These are phyloP conservation scores for Xestia xanthographa DNA, from an alignment of 2,888 invertebrate species.

Conservation along the genomic window DNA sequence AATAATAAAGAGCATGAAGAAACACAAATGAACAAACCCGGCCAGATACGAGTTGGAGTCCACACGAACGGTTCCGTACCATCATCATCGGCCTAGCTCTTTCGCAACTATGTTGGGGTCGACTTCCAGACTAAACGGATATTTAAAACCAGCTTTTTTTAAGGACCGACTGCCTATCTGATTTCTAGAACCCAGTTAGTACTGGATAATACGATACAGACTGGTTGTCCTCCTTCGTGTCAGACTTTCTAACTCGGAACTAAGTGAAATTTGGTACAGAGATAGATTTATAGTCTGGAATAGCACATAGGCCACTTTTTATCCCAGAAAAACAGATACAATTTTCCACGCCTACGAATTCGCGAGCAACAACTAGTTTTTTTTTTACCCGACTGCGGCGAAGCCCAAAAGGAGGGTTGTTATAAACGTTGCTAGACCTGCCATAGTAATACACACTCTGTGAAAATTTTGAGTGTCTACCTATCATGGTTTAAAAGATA, in stretches of 20 bases:
- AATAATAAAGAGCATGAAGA: constrained; percentile 6
- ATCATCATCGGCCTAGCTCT: not conserved
- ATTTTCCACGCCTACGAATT: too few relatives aligned
- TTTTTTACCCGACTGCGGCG: too few relatives aligned
- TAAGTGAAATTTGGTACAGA: too few relatives aligned
- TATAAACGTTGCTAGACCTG: too few relatives aligned
- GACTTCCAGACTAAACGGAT: not conserved
- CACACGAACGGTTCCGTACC: not conserved
- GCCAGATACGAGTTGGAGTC: not conserved
- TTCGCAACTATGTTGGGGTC: not conserved
- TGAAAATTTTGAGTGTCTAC: not conserved
- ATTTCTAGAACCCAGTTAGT: not conserved
- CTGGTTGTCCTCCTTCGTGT: not conserved
- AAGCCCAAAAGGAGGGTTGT: too few relatives aligned
- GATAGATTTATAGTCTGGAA: too few relatives aligned
- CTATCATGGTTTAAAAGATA: too few relatives aligned
- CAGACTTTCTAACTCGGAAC: not conserved
- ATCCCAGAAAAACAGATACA: too few relatives aligned
- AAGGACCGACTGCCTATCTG: not conserved
- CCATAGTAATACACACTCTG: too few relatives aligned
- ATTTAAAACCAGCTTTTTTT: not conserved
- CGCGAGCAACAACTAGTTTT: too few relatives aligned
- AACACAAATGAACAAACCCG: constrained; percentile 10
- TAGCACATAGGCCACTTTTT: too few relatives aligned
- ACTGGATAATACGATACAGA: not conserved